Conservation (phyloP, 2,888 invertebrate genomes). For the Sphaerophoria rueppellii region DNA sequence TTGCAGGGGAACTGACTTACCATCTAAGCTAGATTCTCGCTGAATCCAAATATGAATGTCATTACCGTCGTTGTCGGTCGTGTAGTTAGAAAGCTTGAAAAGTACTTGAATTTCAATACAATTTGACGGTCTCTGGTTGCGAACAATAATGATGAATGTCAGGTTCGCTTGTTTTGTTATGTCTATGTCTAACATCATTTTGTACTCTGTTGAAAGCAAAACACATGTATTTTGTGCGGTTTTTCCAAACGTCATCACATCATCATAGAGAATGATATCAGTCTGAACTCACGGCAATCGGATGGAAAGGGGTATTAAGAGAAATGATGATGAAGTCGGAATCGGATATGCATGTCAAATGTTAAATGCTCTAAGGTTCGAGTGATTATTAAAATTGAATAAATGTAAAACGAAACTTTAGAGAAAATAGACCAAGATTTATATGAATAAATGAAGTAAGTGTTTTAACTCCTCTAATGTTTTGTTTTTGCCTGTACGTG, state of each 20-base stretch:
- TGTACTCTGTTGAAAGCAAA: neutral
- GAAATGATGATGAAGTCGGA: neutral
- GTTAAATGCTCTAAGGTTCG: too few species aligned
- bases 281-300: neutral
- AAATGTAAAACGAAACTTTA: too few species aligned
- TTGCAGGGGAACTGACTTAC: neutral
- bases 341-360: neutral
- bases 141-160: conserved; percentile 54
- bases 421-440: too few species aligned
- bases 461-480: too few species aligned
- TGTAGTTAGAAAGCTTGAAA: conserved; percentile 49
- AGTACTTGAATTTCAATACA: conserved; percentile 58
- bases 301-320: neutral
- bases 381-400: too few species aligned
- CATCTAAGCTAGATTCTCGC: neutral
- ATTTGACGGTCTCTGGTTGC: conserved; percentile 66
- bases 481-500: too few species aligned
- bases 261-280: conserved; percentile 30
- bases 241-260: conserved; percentile 47
- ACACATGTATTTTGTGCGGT: conserved; percentile 6
- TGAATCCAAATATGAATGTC: conserved; percentile 48
- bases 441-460: too few species aligned
- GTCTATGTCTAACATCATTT: neutral
- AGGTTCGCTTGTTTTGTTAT: conserved; percentile 49
- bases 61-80: conserved; percentile 32